Evolutionary conservation across 2,797 vertebrate genomes (phyloP).

Genomic region (Cryptoprocta ferox): DNA sequence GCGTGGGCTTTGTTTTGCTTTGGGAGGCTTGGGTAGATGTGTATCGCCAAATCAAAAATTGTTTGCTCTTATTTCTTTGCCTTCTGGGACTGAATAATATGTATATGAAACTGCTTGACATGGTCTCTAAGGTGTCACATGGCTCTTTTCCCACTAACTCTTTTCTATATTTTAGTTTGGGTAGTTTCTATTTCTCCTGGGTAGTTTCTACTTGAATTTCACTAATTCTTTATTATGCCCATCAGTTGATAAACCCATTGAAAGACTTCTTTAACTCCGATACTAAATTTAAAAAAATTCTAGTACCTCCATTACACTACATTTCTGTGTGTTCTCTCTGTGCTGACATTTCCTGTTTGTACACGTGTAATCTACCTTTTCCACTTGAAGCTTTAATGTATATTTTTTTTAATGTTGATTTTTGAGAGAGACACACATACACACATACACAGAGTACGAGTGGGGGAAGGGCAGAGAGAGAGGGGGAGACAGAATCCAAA

Average conservation of each 20-base stretch:
- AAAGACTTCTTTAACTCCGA: not conserved
- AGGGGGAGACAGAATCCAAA: too few species aligned
- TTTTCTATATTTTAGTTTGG: not conserved
- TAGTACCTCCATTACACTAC: not conserved
- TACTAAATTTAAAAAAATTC: not conserved
- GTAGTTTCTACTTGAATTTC: not conserved
- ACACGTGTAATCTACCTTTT: not conserved
- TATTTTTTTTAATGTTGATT: not conserved
- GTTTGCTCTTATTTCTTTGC: constrained; percentile 8
- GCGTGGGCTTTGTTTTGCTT: not conserved
- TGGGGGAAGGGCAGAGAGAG: too few species aligned
- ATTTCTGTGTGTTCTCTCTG: not conserved
- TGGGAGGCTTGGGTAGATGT: not conserved
- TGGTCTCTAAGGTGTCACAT: not conserved
- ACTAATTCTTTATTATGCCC: not conserved
- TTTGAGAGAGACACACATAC: too few species aligned
- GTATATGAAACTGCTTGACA: not conserved
- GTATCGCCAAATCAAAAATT: not conserved
- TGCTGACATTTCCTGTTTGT: not conserved
- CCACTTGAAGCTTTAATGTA: not conserved
- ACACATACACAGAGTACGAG: too few species aligned
- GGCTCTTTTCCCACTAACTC: not conserved
- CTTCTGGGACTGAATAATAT: not conserved
- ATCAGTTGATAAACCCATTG: not conserved
- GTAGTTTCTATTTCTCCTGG: not conserved